These are phyloP conservation scores for Toxotes jaculatrix DNA, from an alignment of 2,113 vertebrate species.

Conservation along the genomic window DNA sequence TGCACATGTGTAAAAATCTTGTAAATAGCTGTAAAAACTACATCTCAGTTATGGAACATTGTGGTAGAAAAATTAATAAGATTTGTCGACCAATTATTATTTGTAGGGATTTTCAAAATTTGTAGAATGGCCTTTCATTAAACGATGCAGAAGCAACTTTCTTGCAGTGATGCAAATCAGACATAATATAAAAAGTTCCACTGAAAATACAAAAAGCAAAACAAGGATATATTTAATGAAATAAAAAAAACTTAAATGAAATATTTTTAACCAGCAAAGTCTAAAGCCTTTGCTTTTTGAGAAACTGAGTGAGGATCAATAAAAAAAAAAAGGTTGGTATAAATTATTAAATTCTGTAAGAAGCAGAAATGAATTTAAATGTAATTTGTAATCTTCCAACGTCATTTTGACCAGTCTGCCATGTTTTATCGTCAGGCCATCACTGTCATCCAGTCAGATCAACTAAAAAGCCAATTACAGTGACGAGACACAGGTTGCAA, in stretches of 20 bases:
- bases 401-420: constrained; percentile 74
- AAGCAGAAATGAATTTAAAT: constrained; percentile 29
- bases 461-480: constrained; percentile 91
- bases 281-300: background rate
- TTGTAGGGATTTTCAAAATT: background rate
- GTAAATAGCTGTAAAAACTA: background rate
- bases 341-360: constrained; percentile 12
- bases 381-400: constrained; percentile 64
- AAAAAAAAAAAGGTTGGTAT: background rate
- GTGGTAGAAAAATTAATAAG: background rate
- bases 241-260: no score
- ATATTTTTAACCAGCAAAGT: background rate
- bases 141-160: background rate
- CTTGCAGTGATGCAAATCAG: background rate
- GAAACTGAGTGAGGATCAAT: background rate
- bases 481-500: constrained; percentile 87
- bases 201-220: background rate
- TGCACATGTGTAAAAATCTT: background rate
- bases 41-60: background rate
- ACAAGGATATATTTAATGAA: background rate
- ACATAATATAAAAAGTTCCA: background rate
- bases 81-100: background rate
- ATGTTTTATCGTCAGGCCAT: constrained; percentile 85
- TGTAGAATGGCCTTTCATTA: background rate
- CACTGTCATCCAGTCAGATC: constrained; percentile 89